These are phyloP conservation scores for Holothuria leucospilota DNA, from an alignment of 53 echinoderm and acorn worm genomes.

Conservation along the genomic window DNA sequence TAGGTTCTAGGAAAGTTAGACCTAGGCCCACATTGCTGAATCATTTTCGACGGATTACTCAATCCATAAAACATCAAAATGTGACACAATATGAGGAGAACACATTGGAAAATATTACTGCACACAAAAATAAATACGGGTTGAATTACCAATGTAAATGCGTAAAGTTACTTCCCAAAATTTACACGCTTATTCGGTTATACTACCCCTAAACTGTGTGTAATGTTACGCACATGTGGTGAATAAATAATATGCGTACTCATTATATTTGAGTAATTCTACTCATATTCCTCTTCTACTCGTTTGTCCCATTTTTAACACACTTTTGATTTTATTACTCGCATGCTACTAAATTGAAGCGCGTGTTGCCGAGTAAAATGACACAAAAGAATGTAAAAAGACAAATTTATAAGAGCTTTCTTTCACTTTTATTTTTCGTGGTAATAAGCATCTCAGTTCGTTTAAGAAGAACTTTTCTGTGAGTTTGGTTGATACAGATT, in stretches of 20 bases:
- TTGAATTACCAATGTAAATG: neutral
- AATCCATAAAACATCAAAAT: no score
- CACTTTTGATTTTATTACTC: conserved; percentile 22
- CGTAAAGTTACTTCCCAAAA: conserved; percentile 29
- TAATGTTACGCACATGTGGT: neutral
- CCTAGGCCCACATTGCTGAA: no score
- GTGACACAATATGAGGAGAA: no score
- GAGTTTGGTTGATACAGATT: no score
- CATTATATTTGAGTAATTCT: neutral
- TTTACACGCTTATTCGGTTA: neutral
- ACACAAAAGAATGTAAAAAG: neutral
- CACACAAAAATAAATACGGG: conserved; percentile 28
- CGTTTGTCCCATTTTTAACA: conserved; percentile 22
- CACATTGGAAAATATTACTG: no score
- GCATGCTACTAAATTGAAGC: neutral
- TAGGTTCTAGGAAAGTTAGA: no score
- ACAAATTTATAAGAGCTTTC: no score
- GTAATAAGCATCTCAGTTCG: no score
- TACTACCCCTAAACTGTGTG: neutral
- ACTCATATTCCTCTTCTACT: neutral
- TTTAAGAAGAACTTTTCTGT: no score
- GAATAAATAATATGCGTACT: no score
- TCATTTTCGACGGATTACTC: no score
- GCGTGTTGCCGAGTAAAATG: neutral
- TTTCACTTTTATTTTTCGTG: no score